Percentiles rank a stretch among this genome's conserved stretches.
These are phyloP conservation scores for Halocynthia roretzi DNA, from an alignment of 23 tunicate species.

Conservation along the genomic window DNA sequence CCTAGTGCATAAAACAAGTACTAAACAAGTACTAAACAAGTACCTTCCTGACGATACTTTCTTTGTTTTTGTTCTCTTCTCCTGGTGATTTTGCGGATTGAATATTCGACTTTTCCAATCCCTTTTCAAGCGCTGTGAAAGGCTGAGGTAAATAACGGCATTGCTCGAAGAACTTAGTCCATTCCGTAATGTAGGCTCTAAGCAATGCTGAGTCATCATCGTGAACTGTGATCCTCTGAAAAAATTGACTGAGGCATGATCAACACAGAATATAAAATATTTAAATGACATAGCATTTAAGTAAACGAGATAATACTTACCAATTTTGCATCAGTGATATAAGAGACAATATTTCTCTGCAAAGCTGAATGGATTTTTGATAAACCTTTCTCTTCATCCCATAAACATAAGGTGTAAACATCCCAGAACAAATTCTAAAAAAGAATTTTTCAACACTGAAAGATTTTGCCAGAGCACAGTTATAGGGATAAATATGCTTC, in stretches of 20 bases:
- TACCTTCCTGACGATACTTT: slow-evolving; percentile 70
- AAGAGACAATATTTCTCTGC: slow-evolving; percentile 36
- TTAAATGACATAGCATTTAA: neutral
- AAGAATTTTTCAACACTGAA: neutral
- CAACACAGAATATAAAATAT: neutral
- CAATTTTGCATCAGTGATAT: slow-evolving; percentile 48
- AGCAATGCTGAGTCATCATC: slow-evolving; percentile 63
- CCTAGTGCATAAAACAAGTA: neutral
- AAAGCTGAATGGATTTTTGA: slow-evolving; percentile 49
- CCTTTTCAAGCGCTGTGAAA: slow-evolving; percentile 51
- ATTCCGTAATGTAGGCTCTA: slow-evolving; percentile 62
- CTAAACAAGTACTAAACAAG: neutral
- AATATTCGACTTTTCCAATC: slow-evolving; percentile 2
- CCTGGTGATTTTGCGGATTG: neutral
- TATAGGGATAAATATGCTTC: too few relatives aligned
- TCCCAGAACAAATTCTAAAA: slow-evolving; percentile 77
- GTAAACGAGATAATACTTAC: slow-evolving; percentile 16
- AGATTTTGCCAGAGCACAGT: neutral
- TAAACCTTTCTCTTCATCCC: slow-evolving; percentile 69
- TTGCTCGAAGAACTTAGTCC: slow-evolving; percentile 77
- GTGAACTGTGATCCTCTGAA: slow-evolving; percentile 54
- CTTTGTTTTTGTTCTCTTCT: slow-evolving; percentile 26
- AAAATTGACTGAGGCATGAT: neutral
- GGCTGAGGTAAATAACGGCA: slow-evolving; percentile 72
- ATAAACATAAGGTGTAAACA: slow-evolving; percentile 58